Conservation (phyloP, 2,113 vertebrate genomes). For the Toxostoma redivivum region DNA sequence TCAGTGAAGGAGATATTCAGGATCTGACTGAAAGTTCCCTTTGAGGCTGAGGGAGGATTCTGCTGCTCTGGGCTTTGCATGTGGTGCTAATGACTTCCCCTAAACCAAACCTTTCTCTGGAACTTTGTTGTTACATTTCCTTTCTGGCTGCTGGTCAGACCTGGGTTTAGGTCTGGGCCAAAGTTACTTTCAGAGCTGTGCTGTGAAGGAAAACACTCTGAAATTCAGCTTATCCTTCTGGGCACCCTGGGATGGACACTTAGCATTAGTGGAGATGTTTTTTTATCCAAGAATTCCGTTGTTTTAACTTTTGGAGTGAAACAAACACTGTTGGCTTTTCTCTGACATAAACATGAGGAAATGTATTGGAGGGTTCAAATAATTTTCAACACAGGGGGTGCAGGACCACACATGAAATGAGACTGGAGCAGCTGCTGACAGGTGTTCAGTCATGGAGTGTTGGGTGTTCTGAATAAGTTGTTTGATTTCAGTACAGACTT, state of each 20-base stretch:
- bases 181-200: not conserved
- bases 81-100: rapidly evolving
- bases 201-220: not conserved
- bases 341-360: not conserved
- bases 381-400: not conserved
- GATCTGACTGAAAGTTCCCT: not conserved
- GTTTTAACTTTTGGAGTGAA: not conserved
- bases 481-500: not conserved
- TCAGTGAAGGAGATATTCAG: not conserved
- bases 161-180: not conserved
- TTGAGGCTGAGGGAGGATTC: not conserved
- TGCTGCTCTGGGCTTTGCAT: not conserved
- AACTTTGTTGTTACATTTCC: not conserved
- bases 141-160: not conserved
- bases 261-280: not conserved
- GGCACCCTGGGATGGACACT: not conserved
- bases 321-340: rapidly evolving
- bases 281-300: not conserved
- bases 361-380: not conserved
- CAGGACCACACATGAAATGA: not conserved
- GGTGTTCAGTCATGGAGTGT: not conserved
- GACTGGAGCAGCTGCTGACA: not conserved
- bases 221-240: not conserved
- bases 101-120: not conserved
- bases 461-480: not conserved